Base-by-base conservation (phyloP, 2,888 invertebrate genomes). In the Pammene fasciana region DNA sequence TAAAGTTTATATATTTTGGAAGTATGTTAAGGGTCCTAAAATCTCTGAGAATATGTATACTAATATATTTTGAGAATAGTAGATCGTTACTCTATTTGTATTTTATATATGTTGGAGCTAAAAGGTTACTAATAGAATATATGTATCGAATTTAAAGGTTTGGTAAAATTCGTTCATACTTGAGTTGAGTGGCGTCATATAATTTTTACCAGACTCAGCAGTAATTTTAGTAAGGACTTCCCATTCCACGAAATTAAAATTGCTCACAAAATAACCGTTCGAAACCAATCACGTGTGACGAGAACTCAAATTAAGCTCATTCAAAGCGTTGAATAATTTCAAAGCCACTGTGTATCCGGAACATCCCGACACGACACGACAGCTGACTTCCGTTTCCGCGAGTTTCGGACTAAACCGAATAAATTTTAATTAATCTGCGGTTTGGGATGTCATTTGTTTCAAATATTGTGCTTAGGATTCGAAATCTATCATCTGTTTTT, bases 371-470 rank as follows among this genome's bases (percentile, higher is more conserved):
- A 50, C 60, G 60, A 34, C 48, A 50, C 50, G 62, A 67, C 67
- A 67, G 55, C 55, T 61, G 55, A 67, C 55, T 67, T 61, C 67
- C 67, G 56, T 64, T 54, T 54, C 48, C 38, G 62, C 41, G 62
- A 62, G 62, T 62, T 68, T 68, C 48, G 48, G 48, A 56, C 41
- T 62, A 45, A 45, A 61, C 62, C 62, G 68, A 68, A 68, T 68
- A 68, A 56, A 62, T 68, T 62, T 62, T 62, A 13, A 62, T 56
- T 62, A 56, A 62, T 62, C 48, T 43, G 68, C 43, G 56, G n/a
- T n/a, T n/a, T n/a, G n/a, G n/a, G n/a, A 61, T 34, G 43, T 68
- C 61, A 68, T 62, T 56, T 41, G 41, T 34, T 34, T n/a, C 43
- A 62, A 61, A 18, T 56, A 54, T 46, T 55, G 52, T 45, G 43